phyloP scores from a whole-genome alignment of 2,113 vertebrate species.

The Athene noctua region DNA sequence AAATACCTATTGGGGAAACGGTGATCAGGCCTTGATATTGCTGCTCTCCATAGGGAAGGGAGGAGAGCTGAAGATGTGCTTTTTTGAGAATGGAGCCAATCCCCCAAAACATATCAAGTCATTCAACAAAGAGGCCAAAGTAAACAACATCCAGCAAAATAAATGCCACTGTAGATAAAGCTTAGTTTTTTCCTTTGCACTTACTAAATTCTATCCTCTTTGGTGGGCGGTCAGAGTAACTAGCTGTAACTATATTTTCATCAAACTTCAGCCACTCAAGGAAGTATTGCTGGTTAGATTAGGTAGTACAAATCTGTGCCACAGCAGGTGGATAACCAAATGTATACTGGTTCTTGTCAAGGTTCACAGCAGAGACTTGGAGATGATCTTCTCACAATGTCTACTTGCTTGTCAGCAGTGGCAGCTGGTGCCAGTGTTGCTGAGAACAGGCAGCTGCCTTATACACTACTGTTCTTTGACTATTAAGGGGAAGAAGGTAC shows the following conservation, averaged over 20 bases:
- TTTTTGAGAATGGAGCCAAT: background rate
- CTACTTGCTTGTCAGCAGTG: background rate
- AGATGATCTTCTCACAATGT: background rate
- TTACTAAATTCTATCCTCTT: background rate
- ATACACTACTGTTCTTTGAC: background rate
- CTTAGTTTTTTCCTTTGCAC: background rate
- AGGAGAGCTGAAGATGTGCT: background rate
- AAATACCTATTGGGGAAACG: background rate
- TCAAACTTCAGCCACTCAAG: background rate
- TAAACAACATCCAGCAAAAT: background rate
- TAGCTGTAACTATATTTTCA: background rate
- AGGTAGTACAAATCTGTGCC: background rate
- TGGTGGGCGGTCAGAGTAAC: background rate
- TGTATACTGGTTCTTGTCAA: background rate
- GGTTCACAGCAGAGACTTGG: background rate
- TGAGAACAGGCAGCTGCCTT: background rate
- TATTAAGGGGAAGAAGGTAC: background rate
- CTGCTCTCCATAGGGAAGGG: background rate
- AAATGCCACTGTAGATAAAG: background rate
- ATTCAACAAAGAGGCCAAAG: background rate
- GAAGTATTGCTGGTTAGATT: background rate
- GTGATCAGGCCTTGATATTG: background rate
- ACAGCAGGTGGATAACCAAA: background rate
- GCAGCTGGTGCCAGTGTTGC: accelerated
- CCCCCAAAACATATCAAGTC: background rate